Percentiles rank a stretch among this genome's conserved stretches.
phyloP scores from a whole-genome alignment of 92 coral and sea anemone genomes.

The Actinostola sp. region DNA sequence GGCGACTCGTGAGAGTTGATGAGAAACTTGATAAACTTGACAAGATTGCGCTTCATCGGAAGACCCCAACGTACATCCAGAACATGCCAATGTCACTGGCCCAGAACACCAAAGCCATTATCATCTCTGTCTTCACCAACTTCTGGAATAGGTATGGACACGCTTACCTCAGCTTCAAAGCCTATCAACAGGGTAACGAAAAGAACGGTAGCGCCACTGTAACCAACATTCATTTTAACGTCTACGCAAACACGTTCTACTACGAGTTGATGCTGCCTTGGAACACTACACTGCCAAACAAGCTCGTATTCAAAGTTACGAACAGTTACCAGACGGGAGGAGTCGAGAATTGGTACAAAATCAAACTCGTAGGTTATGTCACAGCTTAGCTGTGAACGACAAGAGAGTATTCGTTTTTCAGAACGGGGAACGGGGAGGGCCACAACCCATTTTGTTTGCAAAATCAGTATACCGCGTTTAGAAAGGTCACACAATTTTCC shows the following conservation, averaged over 20 bases:
- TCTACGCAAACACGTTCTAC: conserved; percentile 60
- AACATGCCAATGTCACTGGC: conserved; percentile 56
- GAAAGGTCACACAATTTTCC: too few species aligned
- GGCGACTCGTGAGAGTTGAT: conserved; percentile 57
- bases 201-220: conserved; percentile 51
- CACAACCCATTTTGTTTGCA: too few species aligned
- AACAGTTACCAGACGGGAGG: conserved; percentile 57
- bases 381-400: too few species aligned
- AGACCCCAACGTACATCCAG: conserved; percentile 64
- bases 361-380: conserved; percentile 42
- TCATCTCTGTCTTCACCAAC: conserved; percentile 59
- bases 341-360: conserved; percentile 52
- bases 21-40: conserved; percentile 34
- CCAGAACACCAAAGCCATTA: conserved; percentile 57
- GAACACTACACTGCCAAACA: conserved; percentile 42
- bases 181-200: conserved; percentile 56
- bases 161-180: conserved; percentile 47
- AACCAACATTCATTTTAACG: conserved; percentile 38
- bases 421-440: too few species aligned
- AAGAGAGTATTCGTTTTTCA: too few species aligned
- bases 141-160: conserved; percentile 58
- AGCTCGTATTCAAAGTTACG: conserved; percentile 31
- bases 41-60: conserved; percentile 43
- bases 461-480: too few species aligned
- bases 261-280: conserved; percentile 65